Evolutionary conservation across 2,888 invertebrate genomes (phyloP).

Genomic region (Drosophila engyochracea): DNA sequence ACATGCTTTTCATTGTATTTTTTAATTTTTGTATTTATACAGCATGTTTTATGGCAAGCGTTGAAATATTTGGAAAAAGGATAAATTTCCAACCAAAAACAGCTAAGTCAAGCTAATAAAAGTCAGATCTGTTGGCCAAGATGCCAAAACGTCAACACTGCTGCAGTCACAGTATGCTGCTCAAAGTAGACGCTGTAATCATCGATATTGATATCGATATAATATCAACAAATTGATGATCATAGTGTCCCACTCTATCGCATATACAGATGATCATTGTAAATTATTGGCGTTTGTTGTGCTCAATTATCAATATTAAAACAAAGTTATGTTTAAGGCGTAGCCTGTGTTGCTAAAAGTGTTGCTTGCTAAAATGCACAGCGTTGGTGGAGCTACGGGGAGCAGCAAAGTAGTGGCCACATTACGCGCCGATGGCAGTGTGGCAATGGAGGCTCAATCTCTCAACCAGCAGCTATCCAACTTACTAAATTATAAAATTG

Average conservation of each 20-base stretch:
- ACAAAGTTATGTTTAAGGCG: constrained; percentile 49
- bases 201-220: constrained; percentile 50
- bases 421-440: constrained; percentile 82
- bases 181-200: constrained; percentile 13
- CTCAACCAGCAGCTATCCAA: constrained; percentile 69
- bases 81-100: neutral
- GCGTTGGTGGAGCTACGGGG: constrained; percentile 55
- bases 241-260: constrained; percentile 47
- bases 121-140: neutral
- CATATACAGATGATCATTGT: constrained; percentile 57
- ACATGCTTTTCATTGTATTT: neutral
- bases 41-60: neutral
- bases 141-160: neutral
- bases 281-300: constrained; percentile 58
- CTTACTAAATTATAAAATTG: constrained; percentile 81
- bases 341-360: constrained; percentile 45
- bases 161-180: neutral
- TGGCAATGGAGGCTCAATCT: constrained; percentile 72
- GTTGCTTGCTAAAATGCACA: constrained; percentile 68
- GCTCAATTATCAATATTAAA: constrained; percentile 35
- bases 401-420: constrained; percentile 82
- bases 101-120: neutral
- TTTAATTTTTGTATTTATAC: neutral
- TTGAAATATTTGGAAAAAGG: neutral
- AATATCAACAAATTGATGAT: constrained; percentile 55